Conservation (phyloP, 2,888 invertebrate genomes). For the Zele albiditarsus region DNA sequence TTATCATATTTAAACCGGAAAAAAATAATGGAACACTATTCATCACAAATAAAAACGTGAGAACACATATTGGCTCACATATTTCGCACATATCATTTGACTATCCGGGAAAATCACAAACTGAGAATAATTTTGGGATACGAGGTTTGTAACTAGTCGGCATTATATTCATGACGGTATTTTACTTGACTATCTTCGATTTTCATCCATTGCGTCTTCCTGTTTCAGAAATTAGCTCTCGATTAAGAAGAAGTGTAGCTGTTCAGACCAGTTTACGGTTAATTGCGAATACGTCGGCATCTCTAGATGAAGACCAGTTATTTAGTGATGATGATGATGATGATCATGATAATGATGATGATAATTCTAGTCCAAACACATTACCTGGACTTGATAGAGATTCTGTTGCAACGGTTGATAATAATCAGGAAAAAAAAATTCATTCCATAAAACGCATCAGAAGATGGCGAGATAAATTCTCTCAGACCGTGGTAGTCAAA, state of each 20-base stretch:
- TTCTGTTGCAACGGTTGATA: no score
- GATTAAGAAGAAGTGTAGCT: conserved; percentile 54
- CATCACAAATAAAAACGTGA: conserved; percentile 78
- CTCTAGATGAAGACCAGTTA: conserved; percentile 11
- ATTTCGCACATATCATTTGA: conserved; percentile 61
- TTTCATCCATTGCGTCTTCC: no score
- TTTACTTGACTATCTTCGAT: conserved; percentile 9
- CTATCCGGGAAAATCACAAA: conserved; percentile 55
- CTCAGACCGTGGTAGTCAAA: no score
- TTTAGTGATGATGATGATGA: no score
- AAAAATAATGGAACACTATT: conserved; percentile 84
- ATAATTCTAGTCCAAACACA: no score
- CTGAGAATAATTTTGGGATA: conserved; percentile 50
- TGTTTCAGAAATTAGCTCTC: conserved; percentile 39
- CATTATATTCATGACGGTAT: not conserved
- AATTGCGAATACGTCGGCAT: conserved; percentile 44
- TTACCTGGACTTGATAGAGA: no score
- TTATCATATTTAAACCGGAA: conserved; percentile 83
- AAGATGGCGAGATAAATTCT: no score
- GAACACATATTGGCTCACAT: conserved; percentile 77
- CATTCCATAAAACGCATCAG: no score
- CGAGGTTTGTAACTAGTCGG: conserved; percentile 43
- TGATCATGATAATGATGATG: no score
- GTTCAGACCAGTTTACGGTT: conserved; percentile 60
- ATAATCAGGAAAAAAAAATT: no score